Conservation (phyloP, 2,113 vertebrate genomes). For the Notothenia rossii region DNA sequence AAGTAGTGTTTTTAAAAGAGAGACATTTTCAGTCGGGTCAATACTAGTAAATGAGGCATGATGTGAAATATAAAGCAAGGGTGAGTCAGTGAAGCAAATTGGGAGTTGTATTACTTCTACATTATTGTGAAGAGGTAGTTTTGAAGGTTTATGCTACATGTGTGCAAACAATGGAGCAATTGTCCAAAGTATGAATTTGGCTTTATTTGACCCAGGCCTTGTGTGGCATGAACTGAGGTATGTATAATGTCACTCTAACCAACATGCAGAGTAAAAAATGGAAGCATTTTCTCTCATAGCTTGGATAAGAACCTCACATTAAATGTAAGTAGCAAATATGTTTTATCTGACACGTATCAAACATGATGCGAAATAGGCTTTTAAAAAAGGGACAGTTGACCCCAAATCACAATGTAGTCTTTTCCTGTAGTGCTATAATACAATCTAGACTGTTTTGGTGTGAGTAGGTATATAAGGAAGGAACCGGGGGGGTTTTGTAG, state of each 20-base stretch:
- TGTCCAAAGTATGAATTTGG: slow-evolving; percentile 41
- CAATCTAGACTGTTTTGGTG: too few species aligned
- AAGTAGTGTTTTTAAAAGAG: slow-evolving; percentile 18
- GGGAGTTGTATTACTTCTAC: slow-evolving; percentile 13
- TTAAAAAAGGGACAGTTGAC: too few species aligned
- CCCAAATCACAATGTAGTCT: too few species aligned
- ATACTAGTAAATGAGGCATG: slow-evolving; percentile 29
- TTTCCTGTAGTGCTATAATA: too few species aligned
- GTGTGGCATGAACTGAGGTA: slow-evolving; percentile 50
- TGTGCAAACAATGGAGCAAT: slow-evolving; percentile 55
- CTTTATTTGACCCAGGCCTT: slow-evolving; percentile 26
- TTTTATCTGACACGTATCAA: neutral
- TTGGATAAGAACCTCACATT: neutral
- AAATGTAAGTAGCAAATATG: neutral
- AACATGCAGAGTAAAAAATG: slow-evolving; percentile 25
- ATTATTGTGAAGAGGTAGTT: slow-evolving; percentile 73
- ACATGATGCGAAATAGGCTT: neutral
- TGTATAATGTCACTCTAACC: slow-evolving; percentile 22
- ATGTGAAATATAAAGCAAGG: slow-evolving; percentile 9
- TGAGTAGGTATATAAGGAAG: too few species aligned
- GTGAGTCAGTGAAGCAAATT: slow-evolving; percentile 32
- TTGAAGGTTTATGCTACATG: slow-evolving; percentile 46
- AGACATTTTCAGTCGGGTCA: neutral
- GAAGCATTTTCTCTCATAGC: neutral
- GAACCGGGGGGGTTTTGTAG: too few species aligned